These are phyloP conservation scores for Chaetodon trifascialis DNA, from an alignment of 2,113 vertebrate species.

Conservation along the genomic window DNA sequence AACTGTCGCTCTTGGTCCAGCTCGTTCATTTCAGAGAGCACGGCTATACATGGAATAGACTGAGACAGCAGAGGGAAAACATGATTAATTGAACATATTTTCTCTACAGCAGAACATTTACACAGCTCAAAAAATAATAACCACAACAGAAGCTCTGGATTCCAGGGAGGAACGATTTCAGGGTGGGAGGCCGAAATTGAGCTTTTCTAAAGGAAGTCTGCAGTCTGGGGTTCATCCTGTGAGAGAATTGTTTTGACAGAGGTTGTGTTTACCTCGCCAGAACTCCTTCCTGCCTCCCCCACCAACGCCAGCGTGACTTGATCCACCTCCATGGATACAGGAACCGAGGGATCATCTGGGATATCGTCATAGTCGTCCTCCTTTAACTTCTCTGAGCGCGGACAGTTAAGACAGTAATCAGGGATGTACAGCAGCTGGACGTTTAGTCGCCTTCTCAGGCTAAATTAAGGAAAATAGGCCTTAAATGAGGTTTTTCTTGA, in stretches of 20 bases:
- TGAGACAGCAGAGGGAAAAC: constrained; percentile 50
- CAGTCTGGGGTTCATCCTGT: constrained; percentile 81
- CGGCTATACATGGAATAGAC: constrained; percentile 79
- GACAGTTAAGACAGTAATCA: not conserved
- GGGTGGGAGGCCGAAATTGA: constrained; percentile 50
- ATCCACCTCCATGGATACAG: constrained; percentile 84
- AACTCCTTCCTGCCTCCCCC: constrained; percentile 79
- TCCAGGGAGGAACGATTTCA: constrained; percentile 27
- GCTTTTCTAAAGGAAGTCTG: constrained; percentile 70
- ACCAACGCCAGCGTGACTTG: constrained; percentile 76
- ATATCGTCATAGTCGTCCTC: constrained; percentile 88
- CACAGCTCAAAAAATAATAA: constrained; percentile 34
- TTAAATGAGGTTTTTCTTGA: not conserved
- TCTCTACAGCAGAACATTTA: constrained; percentile 10
- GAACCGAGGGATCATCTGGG: constrained; percentile 80
- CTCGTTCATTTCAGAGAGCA: constrained; percentile 77
- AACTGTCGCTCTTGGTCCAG: constrained; percentile 72
- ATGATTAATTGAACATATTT: constrained; percentile 22
- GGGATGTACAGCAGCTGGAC: not conserved
- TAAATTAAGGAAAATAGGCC: not conserved
- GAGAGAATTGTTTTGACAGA: constrained; percentile 71
- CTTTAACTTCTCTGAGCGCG: constrained; percentile 77
- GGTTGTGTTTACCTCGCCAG: constrained; percentile 82
- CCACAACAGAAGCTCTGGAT: constrained; percentile 25
- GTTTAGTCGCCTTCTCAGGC: not conserved